Conservation (phyloP, 2,797 vertebrate genomes). For the Lacerta viridis region DNA sequence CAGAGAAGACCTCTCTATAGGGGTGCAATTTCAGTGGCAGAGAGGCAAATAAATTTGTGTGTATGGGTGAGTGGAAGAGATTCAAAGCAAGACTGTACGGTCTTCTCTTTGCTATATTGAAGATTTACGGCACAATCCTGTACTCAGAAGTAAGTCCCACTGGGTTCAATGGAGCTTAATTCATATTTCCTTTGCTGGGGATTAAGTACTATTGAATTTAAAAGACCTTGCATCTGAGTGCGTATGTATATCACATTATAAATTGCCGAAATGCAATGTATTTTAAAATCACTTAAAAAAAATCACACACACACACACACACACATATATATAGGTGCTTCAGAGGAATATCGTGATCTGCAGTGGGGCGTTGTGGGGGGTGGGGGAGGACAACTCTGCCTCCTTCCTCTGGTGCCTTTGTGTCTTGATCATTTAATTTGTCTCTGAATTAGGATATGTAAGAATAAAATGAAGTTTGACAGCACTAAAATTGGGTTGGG, state of each 20-base stretch:
- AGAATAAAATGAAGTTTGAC: constrained; percentile 14
- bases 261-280: not conserved
- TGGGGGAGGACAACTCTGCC: not conserved
- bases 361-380: not conserved
- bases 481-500: constrained; percentile 7
- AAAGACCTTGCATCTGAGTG: not conserved
- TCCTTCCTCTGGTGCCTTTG: not conserved
- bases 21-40: not conserved
- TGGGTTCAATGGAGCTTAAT: no score
- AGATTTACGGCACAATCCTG: not conserved
- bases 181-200: no score
- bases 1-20: not conserved
- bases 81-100: no score
- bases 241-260: not conserved
- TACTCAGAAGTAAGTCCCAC: not conserved
- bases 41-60: not conserved
- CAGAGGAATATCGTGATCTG: not conserved
- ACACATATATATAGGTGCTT: not conserved
- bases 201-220: not conserved
- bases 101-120: not conserved
- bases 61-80: not conserved
- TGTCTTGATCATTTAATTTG: not conserved
- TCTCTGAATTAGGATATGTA: not conserved
- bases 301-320: no score
- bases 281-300: not conserved